A percentile compares a stretch with the other conserved stretches of the same genome.
These are phyloP conservation scores for Zaprionus davidi DNA, from an alignment of 1,140 invertebrate genomes.

Conservation along the genomic window DNA sequence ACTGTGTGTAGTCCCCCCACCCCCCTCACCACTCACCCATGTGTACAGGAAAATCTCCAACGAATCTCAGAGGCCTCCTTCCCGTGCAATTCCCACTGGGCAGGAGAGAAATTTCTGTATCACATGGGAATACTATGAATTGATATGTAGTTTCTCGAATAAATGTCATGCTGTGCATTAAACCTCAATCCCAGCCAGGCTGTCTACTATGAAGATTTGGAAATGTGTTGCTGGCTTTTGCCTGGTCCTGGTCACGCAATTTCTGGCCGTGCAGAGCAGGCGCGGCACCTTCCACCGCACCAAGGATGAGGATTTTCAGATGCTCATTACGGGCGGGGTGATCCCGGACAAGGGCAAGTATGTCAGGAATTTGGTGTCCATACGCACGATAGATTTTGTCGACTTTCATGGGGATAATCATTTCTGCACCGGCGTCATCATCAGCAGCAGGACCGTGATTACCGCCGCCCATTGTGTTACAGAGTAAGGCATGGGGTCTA, in stretches of 20 bases:
- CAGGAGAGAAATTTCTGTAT: background rate
- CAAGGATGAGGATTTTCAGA: constrained; percentile 52
- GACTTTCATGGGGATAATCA: constrained; percentile 55
- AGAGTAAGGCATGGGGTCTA: constrained; percentile 31
- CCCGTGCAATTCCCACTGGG: background rate
- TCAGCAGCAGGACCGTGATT: constrained; percentile 52
- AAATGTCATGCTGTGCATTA: constrained; percentile 18
- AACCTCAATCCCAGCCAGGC: background rate
- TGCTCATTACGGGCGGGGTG: constrained; percentile 56
- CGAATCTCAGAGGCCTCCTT: background rate
- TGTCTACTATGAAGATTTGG: constrained; percentile 6
- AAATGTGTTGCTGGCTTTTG: background rate
- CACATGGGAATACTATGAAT: background rate
- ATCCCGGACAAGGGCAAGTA: constrained; percentile 3
- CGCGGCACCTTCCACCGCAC: constrained; percentile 39
- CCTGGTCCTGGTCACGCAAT: background rate
- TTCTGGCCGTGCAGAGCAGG: background rate
- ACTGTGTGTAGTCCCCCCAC: background rate
- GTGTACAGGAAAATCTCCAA: constrained; percentile 12
- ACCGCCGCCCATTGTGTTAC: constrained; percentile 66
- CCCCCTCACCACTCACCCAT: background rate
- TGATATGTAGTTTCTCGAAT: constrained; percentile 13
- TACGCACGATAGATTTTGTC: constrained; percentile 47
- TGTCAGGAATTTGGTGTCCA: constrained; percentile 53
- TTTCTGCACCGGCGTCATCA: constrained; percentile 60